These are phyloP conservation scores for Tenebrio molitor DNA, from an alignment of 1,140 invertebrate genomes.

Conservation along the genomic window DNA sequence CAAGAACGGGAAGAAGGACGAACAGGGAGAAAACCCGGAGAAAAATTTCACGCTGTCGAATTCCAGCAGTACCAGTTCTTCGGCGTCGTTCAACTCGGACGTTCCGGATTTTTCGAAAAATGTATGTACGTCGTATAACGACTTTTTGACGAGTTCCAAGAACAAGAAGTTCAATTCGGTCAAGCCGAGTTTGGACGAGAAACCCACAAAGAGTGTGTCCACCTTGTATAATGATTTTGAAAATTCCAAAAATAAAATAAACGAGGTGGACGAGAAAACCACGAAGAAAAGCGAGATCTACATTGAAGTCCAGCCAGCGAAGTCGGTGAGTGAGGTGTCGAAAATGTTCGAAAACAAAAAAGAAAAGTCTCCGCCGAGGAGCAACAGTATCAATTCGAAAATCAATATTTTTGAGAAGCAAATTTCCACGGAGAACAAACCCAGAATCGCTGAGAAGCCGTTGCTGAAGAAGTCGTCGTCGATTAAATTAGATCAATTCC, in stretches of 20 bases:
- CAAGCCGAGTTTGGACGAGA: conserved; percentile 40
- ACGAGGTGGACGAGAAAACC: neutral
- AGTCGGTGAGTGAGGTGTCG: conserved; percentile 49
- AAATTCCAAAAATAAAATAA: conserved; percentile 31
- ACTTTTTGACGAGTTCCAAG: conserved; percentile 56
- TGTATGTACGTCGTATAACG: conserved; percentile 45
- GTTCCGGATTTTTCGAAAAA: conserved; percentile 32
- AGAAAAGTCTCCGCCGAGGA: neutral
- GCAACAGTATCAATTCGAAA: conserved; percentile 9
- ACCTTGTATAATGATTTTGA: too few relatives aligned
- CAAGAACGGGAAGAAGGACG: conserved; percentile 56
- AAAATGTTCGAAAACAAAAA: conserved; percentile 54
- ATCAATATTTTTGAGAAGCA: conserved; percentile 19
- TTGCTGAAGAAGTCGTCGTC: conserved; percentile 22
- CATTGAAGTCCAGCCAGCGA: conserved; percentile 55
- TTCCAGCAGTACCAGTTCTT: conserved; percentile 49
- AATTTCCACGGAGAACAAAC: conserved; percentile 19
- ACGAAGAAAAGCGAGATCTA: conserved; percentile 61
- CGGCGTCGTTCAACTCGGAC: neutral
- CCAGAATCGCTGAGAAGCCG: conserved; percentile 45
- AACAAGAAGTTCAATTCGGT: conserved; percentile 57
- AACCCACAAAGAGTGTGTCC: too few relatives aligned
- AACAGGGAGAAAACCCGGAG: conserved; percentile 54
- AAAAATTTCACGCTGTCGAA: conserved; percentile 45
- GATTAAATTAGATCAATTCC: too few relatives aligned